These are phyloP conservation scores for Alligator sinensis DNA, from an alignment of 2,113 vertebrate species.

Conservation along the genomic window DNA sequence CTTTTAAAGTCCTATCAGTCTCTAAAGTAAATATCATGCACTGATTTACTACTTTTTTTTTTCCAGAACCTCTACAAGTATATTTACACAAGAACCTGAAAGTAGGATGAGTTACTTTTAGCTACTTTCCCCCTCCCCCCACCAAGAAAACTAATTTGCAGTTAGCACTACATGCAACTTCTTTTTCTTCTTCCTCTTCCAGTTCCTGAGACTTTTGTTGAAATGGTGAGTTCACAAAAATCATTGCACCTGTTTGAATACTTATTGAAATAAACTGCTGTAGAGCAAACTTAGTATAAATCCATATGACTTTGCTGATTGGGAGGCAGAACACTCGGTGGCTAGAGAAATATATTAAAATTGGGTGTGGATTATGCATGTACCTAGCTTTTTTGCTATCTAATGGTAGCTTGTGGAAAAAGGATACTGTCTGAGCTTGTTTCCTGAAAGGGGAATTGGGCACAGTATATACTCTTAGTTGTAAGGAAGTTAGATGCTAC, in stretches of 20 bases:
- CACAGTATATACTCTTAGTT: conserved; percentile 48
- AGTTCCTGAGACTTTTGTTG: conserved; percentile 15
- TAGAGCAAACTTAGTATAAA: conserved; percentile 54
- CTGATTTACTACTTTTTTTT: not conserved
- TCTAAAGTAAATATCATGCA: conserved; percentile 22
- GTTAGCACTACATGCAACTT: conserved; percentile 5
- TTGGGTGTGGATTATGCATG: conserved; percentile 37
- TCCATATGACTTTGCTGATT: not conserved
- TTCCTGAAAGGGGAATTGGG: conserved; percentile 9
- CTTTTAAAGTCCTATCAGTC: conserved; percentile 20
- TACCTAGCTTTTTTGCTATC: conserved; percentile 24
- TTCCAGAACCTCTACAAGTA: conserved; percentile 29
- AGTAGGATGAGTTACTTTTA: conserved; percentile 32
- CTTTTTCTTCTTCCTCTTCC: not conserved
- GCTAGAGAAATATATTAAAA: conserved; percentile 35
- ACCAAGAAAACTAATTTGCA: conserved; percentile 32
- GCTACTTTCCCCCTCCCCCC: not conserved
- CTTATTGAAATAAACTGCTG: conserved; percentile 59
- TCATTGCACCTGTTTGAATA: conserved; percentile 59
- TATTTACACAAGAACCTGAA: conserved; percentile 6
- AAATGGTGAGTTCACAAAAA: conserved; percentile 57
- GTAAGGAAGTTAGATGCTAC: conserved; percentile 12
- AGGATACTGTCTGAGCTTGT: not conserved
- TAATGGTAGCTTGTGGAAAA: not conserved
- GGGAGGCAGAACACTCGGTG: not conserved